Evolutionary conservation across 2,888 invertebrate genomes (phyloP).

Genomic region (Sylvicola fuscatus): DNA sequence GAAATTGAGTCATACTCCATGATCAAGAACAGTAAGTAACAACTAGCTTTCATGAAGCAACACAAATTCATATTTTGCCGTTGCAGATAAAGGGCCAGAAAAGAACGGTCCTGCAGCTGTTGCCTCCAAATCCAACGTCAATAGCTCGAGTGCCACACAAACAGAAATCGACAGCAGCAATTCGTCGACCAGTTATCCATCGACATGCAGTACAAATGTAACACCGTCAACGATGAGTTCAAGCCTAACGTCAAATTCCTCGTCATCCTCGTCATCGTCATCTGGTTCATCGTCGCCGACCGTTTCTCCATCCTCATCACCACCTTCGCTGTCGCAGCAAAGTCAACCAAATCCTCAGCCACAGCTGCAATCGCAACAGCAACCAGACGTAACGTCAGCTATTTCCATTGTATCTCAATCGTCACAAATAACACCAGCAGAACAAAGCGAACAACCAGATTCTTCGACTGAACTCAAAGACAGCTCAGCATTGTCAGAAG

Average conservation of each 20-base stretch:
- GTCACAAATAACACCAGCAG: not conserved
- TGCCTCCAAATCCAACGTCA: constrained; percentile 13
- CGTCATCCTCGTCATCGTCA: constrained; percentile 2
- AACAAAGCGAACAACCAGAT: no score
- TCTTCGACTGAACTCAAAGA: no score
- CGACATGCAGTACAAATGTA: constrained; percentile 15
- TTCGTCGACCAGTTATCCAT: constrained; percentile 14
- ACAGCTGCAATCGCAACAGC: constrained; percentile 12
- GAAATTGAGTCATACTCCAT: constrained; percentile 22
- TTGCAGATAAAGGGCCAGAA: not conserved
- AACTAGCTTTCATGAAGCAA: constrained; percentile 20
- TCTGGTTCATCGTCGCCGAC: constrained; percentile 4
- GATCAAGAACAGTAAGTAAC: constrained; percentile 18
- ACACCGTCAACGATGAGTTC: constrained; percentile 11
- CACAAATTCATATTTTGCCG: constrained; percentile 11
- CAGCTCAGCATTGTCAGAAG: no score
- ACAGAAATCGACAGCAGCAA: constrained; percentile 5
- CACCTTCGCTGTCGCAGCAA: constrained; percentile 18
- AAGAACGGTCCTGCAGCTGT: constrained; percentile 13
- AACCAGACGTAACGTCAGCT: constrained; percentile 1
- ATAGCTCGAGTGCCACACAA: constrained; percentile 16
- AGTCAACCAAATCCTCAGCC: constrained; percentile 10
- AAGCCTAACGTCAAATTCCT: constrained; percentile 10
- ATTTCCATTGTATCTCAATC: not conserved
- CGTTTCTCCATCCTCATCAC: constrained; percentile 16